Percentiles rank a stretch among this genome's conserved stretches.
phyloP scores from a whole-genome alignment of 1,140 invertebrate species.

The Zeugodacus cucurbitae region DNA sequence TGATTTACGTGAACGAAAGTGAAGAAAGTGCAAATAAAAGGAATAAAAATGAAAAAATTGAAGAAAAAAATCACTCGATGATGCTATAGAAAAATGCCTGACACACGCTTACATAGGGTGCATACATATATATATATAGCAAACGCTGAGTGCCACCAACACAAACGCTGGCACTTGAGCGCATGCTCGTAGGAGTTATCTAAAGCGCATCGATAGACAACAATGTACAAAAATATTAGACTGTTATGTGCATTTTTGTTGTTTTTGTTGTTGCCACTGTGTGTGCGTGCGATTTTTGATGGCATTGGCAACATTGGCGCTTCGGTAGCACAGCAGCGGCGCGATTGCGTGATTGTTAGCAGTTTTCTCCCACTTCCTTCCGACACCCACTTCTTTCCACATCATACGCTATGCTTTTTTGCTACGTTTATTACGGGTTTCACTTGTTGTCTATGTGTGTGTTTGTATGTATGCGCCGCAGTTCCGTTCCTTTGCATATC shows the following conservation, averaged over 20 bases:
- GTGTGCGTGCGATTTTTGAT: not conserved
- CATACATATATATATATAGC: not conserved
- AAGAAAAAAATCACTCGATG: not conserved
- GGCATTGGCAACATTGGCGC: not conserved
- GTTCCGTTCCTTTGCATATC: not conserved
- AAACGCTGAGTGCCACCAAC: no score
- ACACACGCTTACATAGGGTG: not conserved
- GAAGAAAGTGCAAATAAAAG: not conserved
- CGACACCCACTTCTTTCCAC: not conserved
- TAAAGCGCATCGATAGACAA: not conserved
- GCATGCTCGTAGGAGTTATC: conserved; percentile 19
- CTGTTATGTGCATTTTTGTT: not conserved
- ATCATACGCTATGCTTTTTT: not conserved
- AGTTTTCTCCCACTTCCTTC: not conserved
- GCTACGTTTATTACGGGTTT: not conserved
- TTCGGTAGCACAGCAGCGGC: not conserved
- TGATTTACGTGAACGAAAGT: not conserved
- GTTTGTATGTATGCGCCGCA: not conserved
- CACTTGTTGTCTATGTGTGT: not conserved
- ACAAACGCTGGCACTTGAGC: not conserved
- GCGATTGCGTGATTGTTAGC: not conserved
- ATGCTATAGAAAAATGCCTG: not conserved
- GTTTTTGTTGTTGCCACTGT: not conserved
- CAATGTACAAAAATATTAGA: not conserved
- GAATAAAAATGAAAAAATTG: not conserved